Evolutionary conservation across 2,888 invertebrate species (phyloP), one percentile per base, ranked within the genome.

Genomic region (Neria commutata): DNA sequence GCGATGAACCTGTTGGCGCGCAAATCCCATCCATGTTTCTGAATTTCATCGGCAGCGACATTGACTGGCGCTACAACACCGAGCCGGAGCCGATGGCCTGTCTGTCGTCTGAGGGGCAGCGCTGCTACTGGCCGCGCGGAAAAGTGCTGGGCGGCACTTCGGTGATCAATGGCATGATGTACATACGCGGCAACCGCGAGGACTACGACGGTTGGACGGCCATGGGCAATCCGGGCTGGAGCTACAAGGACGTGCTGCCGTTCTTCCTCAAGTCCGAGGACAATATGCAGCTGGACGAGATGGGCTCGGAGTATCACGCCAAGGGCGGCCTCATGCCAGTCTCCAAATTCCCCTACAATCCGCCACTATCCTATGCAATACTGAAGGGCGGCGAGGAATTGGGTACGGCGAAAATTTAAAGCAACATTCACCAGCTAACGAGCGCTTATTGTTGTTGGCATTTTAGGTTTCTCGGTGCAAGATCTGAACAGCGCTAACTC

Each of bases 91-190:
- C 84, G 8, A 87, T 84, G 14, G 91, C 92, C 0, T 94, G 94
- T 69, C 84, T 93, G 23, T 88, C 87, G 1, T 89, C 91, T 70
- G 86, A 85, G 62, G 78, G 74, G 47, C 73, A 77, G 57, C 86
- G 88, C 66, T 94, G 93, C 78, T 90, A 89, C 76, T 93, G 93
- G 93, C 92, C 93, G 0, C 84, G 93, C 70, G 93, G 93, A 73
- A 93, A 93, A 84, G 92, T 93, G 0, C 82, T 95, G 10, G 96
- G 96, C 5, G 96, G 96, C 0, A 95, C 94, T 0, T 95, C 95
- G 16, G 93, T 94, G 0, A 87, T 96, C 84, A 97, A 97, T 81
- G 96, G 96, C 21, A 97, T 97, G 96, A 95, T 92, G 88, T 96
- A 96, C 81, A 92, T 96, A 66, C 86, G 96, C 24, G 96, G 96